Base-by-base conservation (phyloP, 2,797 vertebrate species). In the Chelidonichthys spinosus region DNA sequence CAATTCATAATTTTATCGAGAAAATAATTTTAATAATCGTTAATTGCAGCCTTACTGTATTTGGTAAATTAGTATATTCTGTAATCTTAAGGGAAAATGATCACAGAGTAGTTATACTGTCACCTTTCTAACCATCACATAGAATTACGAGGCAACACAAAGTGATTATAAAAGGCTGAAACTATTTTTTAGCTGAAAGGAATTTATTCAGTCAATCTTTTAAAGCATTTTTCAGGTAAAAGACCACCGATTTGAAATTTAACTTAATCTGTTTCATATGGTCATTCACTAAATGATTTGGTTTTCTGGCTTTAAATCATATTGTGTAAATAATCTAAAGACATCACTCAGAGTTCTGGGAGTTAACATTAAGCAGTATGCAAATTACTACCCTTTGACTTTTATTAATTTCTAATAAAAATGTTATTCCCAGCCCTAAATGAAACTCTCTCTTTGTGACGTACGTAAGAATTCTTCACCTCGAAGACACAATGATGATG, bases 401-500 rank as follows among this genome's bases (percentile, higher is more conserved):
- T 11, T 0, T 4, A 55, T 40, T 18, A 0, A 6, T 55, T 5
- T 50, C 9, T 9, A 25, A 18, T 33, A 46, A 33, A 47, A 25
- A 3, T 4, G 4, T 50, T 2, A 59, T 42, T 36, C 18, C 11
- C 32, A 65, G 11, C 1, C 18, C n/a, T 44, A 13, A 53, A 44
- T 46, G 0, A 44, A 53, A 46, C 46, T 15, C 11, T n/a, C 46
- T 15, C 5, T 25, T 54, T 56, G 44, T 70, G 35, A 54, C 63
- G 37, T 33, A 63, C 7, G 3, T 39, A 1, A 35, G 1, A 69
- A 33, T 5, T 59, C 25, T 62, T 17, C 44, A 62, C 43, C 64
- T 66, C 32, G 17, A 6, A 32, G 60, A 53, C 32, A 50, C 11
- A 11, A 50, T 69, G 79, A 84, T 9, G 46, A 49, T 9, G 40